These are phyloP conservation scores for Bilobella aurantiaca DNA, from an alignment of 1,140 invertebrate genomes.

Conservation along the genomic window DNA sequence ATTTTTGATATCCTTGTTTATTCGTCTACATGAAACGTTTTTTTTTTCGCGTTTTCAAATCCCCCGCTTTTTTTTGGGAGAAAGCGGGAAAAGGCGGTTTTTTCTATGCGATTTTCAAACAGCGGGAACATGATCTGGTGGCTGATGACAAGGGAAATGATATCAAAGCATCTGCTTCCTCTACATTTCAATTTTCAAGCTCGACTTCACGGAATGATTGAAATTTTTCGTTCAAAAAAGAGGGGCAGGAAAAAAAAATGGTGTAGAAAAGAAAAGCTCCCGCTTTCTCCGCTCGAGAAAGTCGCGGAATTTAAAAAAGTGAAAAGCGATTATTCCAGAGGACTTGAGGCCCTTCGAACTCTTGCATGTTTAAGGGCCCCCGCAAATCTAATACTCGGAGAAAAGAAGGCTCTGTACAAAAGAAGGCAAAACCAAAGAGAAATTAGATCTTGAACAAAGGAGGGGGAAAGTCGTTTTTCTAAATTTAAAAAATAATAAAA, in stretches of 20 bases:
- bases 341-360: not conserved
- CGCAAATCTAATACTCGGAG: not conserved
- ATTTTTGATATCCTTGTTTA: slow-evolving; percentile 1
- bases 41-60: not conserved
- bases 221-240: slow-evolving; percentile 34
- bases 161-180: slow-evolving; percentile 38
- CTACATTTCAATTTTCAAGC: slow-evolving; percentile 39
- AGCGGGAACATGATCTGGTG: slow-evolving; percentile 17
- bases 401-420: not conserved
- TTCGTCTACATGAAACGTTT: not conserved
- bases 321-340: not conserved
- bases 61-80: not conserved
- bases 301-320: not conserved
- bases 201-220: slow-evolving; percentile 38
- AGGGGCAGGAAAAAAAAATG: not conserved
- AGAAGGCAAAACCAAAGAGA: not conserved
- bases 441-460: not conserved
- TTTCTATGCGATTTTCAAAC: too few relatives aligned
- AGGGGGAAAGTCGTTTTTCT: not conserved
- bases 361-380: not conserved
- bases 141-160: slow-evolving; percentile 38
- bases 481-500: not conserved
- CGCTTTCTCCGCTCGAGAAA: too few relatives aligned
- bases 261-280: too few relatives aligned
- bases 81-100: too few relatives aligned